Percentiles rank a stretch among this genome's conserved stretches.
phyloP scores from a whole-genome alignment of 1,140 invertebrate genomes.

The Hypsibius dujardini region DNA sequence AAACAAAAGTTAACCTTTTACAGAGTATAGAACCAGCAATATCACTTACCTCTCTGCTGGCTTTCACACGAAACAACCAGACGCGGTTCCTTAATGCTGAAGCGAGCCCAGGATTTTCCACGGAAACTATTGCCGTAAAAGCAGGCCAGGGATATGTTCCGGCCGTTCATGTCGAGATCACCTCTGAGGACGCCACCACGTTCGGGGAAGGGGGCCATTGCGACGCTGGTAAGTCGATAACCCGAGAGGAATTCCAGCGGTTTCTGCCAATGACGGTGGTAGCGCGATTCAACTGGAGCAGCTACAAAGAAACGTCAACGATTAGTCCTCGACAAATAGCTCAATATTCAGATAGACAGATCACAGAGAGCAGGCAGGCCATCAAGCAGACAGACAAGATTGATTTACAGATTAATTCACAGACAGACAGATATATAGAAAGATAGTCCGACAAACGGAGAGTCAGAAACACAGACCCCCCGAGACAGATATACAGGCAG shows the following conservation, averaged over 20 bases:
- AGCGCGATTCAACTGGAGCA: constrained; percentile 42
- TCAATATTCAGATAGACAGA: too few relatives aligned
- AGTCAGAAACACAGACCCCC: too few relatives aligned
- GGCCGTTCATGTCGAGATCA: constrained; percentile 72
- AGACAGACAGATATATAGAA: too few relatives aligned
- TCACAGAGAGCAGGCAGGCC: too few relatives aligned
- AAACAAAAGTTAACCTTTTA: not conserved
- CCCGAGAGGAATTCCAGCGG: constrained; percentile 53
- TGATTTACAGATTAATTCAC: too few relatives aligned
- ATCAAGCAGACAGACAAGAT: too few relatives aligned
- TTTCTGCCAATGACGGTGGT: constrained; percentile 80
- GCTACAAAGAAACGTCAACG: not conserved
- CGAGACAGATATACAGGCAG: too few relatives aligned
- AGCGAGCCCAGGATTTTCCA: constrained; percentile 86
- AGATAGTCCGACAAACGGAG: too few relatives aligned
- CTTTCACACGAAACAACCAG: constrained; percentile 89
- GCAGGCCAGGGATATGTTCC: constrained; percentile 75
- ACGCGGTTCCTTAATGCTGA: constrained; percentile 77
- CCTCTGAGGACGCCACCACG: constrained; percentile 71
- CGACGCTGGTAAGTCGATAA: constrained; percentile 45
- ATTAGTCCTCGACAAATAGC: too few relatives aligned
- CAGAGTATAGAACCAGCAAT: not conserved
- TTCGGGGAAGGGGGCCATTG: constrained; percentile 47
- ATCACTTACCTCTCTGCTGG: not conserved
- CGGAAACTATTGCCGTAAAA: constrained; percentile 95